Evolutionary conservation across 92 coral and sea anemone species (phyloP).

Genomic region (Epizoanthus rinbou): DNA sequence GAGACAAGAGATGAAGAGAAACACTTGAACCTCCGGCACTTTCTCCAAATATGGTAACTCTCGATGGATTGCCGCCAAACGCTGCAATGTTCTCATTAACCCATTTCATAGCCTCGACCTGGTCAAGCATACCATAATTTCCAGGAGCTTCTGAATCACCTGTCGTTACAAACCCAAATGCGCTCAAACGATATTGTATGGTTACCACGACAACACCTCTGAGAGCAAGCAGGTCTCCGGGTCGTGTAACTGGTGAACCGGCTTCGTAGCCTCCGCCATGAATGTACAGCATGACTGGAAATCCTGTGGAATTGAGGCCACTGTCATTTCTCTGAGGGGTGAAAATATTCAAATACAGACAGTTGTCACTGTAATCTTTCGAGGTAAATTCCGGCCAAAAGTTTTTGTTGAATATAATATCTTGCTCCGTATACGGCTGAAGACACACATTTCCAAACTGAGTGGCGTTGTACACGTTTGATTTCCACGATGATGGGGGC

Average conservation of each 20-base stretch:
- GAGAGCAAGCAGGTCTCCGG: conserved; percentile 54
- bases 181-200: conserved; percentile 63
- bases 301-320: conserved; percentile 1
- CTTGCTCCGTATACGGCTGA: conserved; percentile 46
- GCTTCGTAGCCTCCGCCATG: conserved; percentile 58
- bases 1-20: conserved; percentile 29
- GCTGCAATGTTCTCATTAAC: conserved; percentile 39
- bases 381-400: conserved; percentile 59
- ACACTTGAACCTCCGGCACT: conserved; percentile 44
- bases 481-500: conserved; percentile 60
- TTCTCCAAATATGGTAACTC: conserved; percentile 44
- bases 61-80: conserved; percentile 36
- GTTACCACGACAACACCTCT: conserved; percentile 59
- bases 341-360: conserved; percentile 57
- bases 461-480: conserved; percentile 66
- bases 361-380: conserved; percentile 77
- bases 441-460: conserved; percentile 65
- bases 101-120: conserved; percentile 49
- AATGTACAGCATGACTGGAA: conserved; percentile 66
- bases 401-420: conserved; percentile 37
- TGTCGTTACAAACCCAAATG: conserved; percentile 61
- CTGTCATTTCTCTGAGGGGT: conserved; percentile 18
- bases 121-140: conserved; percentile 50
- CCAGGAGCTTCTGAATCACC: conserved; percentile 63
- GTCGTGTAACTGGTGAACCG: conserved; percentile 38